Evolutionary conservation across 2,888 invertebrate genomes (phyloP).

Genomic region (Mythimna vitellina): DNA sequence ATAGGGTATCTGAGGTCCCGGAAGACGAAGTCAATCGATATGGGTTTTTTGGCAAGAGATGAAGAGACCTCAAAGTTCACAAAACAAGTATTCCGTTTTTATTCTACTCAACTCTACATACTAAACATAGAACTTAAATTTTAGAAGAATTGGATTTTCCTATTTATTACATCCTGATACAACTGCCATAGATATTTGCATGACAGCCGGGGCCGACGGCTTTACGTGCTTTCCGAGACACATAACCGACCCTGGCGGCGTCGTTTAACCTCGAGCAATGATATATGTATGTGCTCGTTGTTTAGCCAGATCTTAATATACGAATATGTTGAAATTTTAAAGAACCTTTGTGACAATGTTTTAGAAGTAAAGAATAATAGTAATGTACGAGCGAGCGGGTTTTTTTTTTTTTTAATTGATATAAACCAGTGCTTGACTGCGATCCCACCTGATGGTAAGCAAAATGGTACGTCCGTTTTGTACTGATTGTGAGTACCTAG

Average conservation of each 20-base stretch:
- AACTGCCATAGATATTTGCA: slow-evolving; percentile 14
- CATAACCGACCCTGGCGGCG: slow-evolving; percentile 20
- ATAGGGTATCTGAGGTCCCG: background rate
- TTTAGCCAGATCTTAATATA: slow-evolving; percentile 9
- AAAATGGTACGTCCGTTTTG: too few species aligned
- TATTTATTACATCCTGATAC: background rate
- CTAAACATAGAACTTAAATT: background rate
- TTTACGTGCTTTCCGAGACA: slow-evolving; percentile 18
- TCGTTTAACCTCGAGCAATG: slow-evolving; percentile 20
- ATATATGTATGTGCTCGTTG: slow-evolving; percentile 12
- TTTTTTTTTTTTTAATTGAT: too few species aligned
- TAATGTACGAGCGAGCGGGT: too few species aligned
- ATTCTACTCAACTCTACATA: background rate
- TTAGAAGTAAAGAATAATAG: background rate
- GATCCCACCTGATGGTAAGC: too few species aligned
- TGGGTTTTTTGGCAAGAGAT: background rate
- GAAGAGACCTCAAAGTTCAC: background rate
- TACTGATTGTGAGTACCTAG: too few species aligned
- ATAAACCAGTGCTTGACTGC: too few species aligned
- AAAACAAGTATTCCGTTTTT: background rate
- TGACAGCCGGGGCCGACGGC: slow-evolving; percentile 39
- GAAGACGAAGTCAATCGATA: background rate
- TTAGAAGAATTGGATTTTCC: background rate
- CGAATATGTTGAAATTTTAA: background rate
- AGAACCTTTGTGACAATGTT: background rate